Base-by-base conservation (phyloP, 2,888 invertebrate species). In the Agonum fuliginosum region DNA sequence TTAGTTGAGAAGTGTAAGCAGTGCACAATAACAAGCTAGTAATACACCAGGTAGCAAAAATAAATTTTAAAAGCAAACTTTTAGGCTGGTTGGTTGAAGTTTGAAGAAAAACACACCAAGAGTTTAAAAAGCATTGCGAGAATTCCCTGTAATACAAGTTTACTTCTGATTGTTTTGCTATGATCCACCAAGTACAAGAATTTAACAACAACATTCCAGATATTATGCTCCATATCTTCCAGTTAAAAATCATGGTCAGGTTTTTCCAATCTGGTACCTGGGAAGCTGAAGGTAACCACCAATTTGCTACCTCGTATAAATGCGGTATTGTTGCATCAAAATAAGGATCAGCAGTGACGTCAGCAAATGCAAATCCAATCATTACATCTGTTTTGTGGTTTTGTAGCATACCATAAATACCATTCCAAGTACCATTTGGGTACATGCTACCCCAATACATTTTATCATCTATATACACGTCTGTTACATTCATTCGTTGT, bases 331-430 rank as follows among this genome's bases (percentile, higher is more conserved):
- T 89, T 20, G 87, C 87, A 81, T 89, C 89, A 81, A 91, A 91
- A 78, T 88, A 88, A 79, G 88, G 87, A 24, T 88, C 88, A 0
- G 91, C 88, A 79, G 90, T 90, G 65, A 87, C 87, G 81, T 91
- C 91, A 3, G 91, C 89, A 84, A 88, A 91, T 79, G 89, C 89
- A 0, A 90, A 91, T 4, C 91, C 91, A 14, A 90, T 81, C 5
- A 90, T 85, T 3, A 91, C 83, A 72, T 90, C 88, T 2, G 89
- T 43, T 22, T 43, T 84, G 78, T 84, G 85, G 0, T 83, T 80
- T 0, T 84, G 80, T 0, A 91, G 80, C 10, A 86, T 82, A 1
- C 85, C 87, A 22, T 91, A 82, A 3, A 89, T 86, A 4, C 90
- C 90, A 24, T 84, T 85, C 90, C 90, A 91, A 2, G 83, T 81